These are phyloP conservation scores for Alentia gelatinosa DNA, from an alignment of 2,888 invertebrate species.

Conservation along the genomic window DNA sequence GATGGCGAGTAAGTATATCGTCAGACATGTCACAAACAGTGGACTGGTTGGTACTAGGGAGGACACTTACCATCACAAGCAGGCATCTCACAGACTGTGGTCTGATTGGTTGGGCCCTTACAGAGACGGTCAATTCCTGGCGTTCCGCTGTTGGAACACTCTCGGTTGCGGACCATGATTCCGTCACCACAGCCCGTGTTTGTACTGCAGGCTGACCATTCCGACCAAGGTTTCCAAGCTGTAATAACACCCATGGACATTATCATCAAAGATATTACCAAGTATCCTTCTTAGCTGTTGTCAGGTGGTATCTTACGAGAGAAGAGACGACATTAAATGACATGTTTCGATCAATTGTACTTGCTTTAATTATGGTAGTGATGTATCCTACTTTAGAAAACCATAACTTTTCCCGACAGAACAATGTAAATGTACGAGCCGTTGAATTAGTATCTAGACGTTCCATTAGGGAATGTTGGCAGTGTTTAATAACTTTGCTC, in stretches of 20 bases:
- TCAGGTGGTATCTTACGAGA: not conserved
- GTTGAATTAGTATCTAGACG: no score
- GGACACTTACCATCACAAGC: conserved; percentile 61
- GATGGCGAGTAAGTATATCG: no score
- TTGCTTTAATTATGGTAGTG: not conserved
- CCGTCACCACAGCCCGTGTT: conserved; percentile 74
- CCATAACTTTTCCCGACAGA: not conserved
- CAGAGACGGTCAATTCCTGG: conserved; percentile 61
- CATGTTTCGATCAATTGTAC: not conserved
- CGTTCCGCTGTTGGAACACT: conserved; percentile 70
- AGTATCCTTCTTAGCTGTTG: not conserved
- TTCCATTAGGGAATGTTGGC: no score
- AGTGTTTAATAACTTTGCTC: no score
- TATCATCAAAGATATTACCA: not conserved
- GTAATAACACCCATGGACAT: not conserved
- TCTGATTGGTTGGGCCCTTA: conserved; percentile 62
- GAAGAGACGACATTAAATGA: not conserved
- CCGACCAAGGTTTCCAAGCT: conserved; percentile 77
- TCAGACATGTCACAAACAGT: no score
- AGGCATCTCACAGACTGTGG: conserved; percentile 58
- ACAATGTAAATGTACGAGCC: no score
- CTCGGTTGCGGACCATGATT: conserved; percentile 67
- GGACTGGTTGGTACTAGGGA: no score
- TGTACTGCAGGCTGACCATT: conserved; percentile 75
- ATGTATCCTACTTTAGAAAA: not conserved